Base-by-base conservation (phyloP, 1,140 invertebrate genomes). In the Mactra quadrangularis region DNA sequence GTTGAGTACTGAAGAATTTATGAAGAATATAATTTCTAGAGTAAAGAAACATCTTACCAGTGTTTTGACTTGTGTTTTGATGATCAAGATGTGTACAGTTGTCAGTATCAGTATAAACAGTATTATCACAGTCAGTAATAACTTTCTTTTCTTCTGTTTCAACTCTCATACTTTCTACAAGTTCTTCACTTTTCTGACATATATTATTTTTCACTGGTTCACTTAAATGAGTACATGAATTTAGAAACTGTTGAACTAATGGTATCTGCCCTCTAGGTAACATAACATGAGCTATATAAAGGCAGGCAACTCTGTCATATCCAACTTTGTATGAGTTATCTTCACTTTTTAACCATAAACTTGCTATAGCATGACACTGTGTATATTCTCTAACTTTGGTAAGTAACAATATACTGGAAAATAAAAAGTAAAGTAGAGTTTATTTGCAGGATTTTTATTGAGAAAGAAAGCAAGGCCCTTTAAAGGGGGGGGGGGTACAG, bases 301-400 rank as follows among this genome's bases (percentile, higher is more conserved):
- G 74, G 74, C 53, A 22, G 25, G 59, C 74, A 76, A 76, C 74
- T 76, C 59, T 76, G 27, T 62, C 74, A 76, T 76, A 76, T 38
- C 74, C 74, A 29, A 57, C 25, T 50, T 52, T 60, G 55, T 35
- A 62, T n/a, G 74, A 76, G 59, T 76, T 76, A 50, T 76, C 59
- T 62, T 76, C 74, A 62, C 33, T 41, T 64, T 57, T 38, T 9
- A 76, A 41, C 74, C 74, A 76, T 27, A 76, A n/a, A 52, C 74
- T 76, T 31, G 74, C 57, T 33, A 76, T 6, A 29, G 74, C 74
- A 41, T 76, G 55, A 76, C 74, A 76, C 38, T 76, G 74, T 13
- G 55, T 25, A 35, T 60, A 76, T 29, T 76, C 74, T 45, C 62
- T 60, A 35, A 76, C 74, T 52, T 57, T 62, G 19, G 59, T 57